phyloP scores from a whole-genome alignment of 1,140 invertebrate genomes.

The Protaetia brevitarsis region DNA sequence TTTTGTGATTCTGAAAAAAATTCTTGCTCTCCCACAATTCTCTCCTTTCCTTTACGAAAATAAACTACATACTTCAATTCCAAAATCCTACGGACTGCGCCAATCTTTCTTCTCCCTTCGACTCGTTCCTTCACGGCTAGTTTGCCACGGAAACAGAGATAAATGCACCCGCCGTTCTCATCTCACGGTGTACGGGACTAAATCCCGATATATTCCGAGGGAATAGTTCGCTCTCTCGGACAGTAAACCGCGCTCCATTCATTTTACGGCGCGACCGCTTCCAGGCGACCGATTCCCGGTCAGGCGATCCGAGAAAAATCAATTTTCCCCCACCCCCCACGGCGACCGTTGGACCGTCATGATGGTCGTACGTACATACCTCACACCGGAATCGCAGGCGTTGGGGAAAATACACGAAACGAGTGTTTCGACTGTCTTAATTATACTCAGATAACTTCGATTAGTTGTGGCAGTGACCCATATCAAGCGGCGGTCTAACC shows the following conservation, averaged over 20 bases:
- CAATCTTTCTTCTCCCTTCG: too few relatives aligned
- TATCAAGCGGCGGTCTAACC: slow-evolving; percentile 10
- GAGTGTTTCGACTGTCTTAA: slow-evolving; percentile 5
- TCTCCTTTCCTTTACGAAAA: too few relatives aligned
- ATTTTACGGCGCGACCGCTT: neutral
- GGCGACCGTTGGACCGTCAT: neutral
- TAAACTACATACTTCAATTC: too few relatives aligned
- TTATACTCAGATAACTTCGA: slow-evolving; percentile 10
- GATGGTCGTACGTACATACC: neutral
- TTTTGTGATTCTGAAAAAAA: too few relatives aligned
- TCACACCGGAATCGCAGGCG: neutral
- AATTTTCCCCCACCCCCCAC: neutral
- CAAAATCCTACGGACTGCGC: too few relatives aligned
- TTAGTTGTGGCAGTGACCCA: slow-evolving; percentile 3
- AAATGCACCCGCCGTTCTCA: too few relatives aligned
- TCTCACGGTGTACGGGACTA: too few relatives aligned
- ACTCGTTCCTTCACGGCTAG: too few relatives aligned
- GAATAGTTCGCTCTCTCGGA: too few relatives aligned
- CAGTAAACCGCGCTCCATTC: neutral
- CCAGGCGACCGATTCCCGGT: neutral
- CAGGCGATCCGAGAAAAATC: slow-evolving; percentile 4
- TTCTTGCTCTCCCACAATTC: too few relatives aligned
- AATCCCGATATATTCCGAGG: too few relatives aligned
- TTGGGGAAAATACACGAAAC: neutral
- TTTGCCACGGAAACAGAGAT: too few relatives aligned